Evolutionary conservation across 2,888 invertebrate species (phyloP).

Genomic region (Trissolcus brochymenae): DNA sequence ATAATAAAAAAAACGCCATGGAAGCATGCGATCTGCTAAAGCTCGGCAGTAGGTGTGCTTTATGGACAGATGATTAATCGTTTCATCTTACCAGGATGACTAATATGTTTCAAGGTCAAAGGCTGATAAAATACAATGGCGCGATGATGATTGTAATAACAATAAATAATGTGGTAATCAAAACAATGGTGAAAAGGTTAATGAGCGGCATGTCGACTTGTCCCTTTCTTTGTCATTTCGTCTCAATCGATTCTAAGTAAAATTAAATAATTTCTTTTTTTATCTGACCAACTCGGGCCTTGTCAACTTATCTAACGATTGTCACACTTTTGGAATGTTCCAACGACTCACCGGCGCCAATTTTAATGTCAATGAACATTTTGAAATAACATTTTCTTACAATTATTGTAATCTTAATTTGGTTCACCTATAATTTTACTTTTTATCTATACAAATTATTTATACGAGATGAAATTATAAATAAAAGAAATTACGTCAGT

Average conservation of each 20-base stretch:
- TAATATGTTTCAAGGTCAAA: background rate
- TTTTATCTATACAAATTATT: no score
- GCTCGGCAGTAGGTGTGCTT: slow-evolving; percentile 31
- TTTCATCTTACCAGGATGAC: slow-evolving; percentile 8
- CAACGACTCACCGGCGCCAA: background rate
- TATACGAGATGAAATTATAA: no score
- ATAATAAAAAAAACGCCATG: slow-evolving; percentile 12
- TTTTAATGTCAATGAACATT: no score
- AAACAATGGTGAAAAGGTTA: slow-evolving; percentile 25
- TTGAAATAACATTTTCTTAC: no score
- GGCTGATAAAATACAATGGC: background rate
- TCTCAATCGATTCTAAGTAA: slow-evolving; percentile 17
- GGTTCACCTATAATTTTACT: no score
- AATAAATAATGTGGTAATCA: slow-evolving; percentile 22
- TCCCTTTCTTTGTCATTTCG: slow-evolving; percentile 12
- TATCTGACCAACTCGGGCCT: background rate
- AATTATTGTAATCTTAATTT: no score
- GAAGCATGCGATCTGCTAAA: slow-evolving; percentile 33
- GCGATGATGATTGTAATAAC: slow-evolving; percentile 6
- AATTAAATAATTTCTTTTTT: slow-evolving; percentile 4
- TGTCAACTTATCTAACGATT: background rate
- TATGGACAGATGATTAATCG: slow-evolving; percentile 32
- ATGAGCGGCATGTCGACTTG: slow-evolving; percentile 13
- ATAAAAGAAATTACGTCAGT: no score
- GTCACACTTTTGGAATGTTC: slow-evolving; percentile 5